A percentile compares a stretch with the other conserved stretches of the same genome.
Evolutionary conservation across 64 coral and sea anemone genomes (phyloP).

Genomic region (Pocillopora damicornis): DNA sequence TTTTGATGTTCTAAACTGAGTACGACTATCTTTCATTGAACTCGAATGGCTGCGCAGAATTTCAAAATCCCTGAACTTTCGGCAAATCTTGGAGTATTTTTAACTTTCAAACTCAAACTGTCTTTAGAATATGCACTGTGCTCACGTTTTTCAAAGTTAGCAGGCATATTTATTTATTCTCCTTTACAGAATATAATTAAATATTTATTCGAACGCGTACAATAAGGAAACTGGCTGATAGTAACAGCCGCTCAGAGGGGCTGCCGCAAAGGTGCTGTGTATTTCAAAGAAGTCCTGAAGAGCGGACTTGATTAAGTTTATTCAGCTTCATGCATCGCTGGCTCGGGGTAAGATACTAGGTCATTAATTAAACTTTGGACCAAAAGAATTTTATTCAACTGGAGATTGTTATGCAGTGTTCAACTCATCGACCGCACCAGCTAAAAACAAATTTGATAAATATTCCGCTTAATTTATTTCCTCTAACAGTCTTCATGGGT

Average conservation of each 20-base stretch:
- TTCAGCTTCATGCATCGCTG: background rate
- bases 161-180: conserved; percentile 32
- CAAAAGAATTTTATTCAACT: background rate
- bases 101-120: background rate
- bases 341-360: background rate
- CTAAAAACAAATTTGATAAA: conserved; percentile 1
- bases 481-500: background rate
- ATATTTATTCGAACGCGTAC: conserved; percentile 28
- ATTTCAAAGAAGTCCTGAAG: background rate
- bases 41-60: background rate
- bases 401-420: background rate
- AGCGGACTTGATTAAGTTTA: background rate
- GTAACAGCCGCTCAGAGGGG: conserved; percentile 14
- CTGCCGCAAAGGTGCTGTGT: conserved; percentile 25
- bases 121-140: background rate
- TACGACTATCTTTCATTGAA: background rate
- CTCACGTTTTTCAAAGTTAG: background rate
- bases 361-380: conserved; percentile 1
- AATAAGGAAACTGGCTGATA: conserved; percentile 12
- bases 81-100: background rate
- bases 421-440: background rate
- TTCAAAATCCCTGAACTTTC: background rate
- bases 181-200: conserved; percentile 32
- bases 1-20: background rate
- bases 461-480: background rate